Evolutionary conservation across 2,113 vertebrate species (phyloP), one percentile per base, ranked within the genome.

Genomic region (Cyanocitta stelleri): DNA sequence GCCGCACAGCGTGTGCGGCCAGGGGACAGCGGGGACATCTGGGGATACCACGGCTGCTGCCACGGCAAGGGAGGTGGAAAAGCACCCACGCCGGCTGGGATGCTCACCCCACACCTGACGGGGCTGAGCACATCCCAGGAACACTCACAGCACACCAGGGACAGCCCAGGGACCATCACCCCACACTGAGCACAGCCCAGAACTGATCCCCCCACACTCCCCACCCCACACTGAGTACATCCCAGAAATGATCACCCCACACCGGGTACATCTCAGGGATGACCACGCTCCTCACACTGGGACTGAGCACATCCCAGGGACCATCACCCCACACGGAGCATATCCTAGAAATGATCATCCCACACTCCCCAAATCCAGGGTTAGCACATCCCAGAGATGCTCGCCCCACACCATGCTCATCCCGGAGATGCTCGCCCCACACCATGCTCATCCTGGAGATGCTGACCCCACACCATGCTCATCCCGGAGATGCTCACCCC

Each of bases 71-170:
- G 54, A 69, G 69, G 32, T 27, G 81, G 23, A 18, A 11, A 58
- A 49, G 58, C 27, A 41, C 19, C 54, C 83, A 16, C 0, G 0
- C 4, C 10, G 3, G 23, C 33, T 13, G 46, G 41, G 66, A 30
- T 54, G 51, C 20, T 54, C 2, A 0, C 29, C n/a, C 43, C 72
- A 73, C 0, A 0, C 30, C 63, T 30, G 33, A n/a, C 0, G 0
- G 51, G 30, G 5, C 26, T 5, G 32, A 51, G 29, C 18, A 7
- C 26, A 11, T 44, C 41, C 41, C 46, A 39, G 54, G 18, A 54
- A 35, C 39, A 12, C 39, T 41, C 39, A 41, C 39, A 41, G 39
- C 18, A 22, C 19, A 18, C 20, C 12, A 3, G 20, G 33, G 18
- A 13, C 35, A 11, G 14, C 54, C n/a, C 35, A 23, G 16, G 6